Percentiles rank a stretch among this genome's conserved stretches.
Conservation (phyloP, 2,888 invertebrate species). For the Quadroppia sp. region DNA sequence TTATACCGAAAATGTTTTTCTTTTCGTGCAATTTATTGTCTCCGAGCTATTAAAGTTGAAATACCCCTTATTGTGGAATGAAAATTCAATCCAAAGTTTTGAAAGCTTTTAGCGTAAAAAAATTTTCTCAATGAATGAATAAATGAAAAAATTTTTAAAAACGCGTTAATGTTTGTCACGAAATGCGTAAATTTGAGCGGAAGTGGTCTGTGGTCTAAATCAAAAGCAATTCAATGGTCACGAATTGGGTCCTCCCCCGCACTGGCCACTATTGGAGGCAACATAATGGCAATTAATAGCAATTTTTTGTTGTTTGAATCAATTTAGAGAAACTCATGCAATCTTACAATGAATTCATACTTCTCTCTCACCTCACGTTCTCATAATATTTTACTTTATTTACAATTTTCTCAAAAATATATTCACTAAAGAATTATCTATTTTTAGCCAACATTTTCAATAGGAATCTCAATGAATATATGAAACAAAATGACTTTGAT, state of each 20-base stretch:
- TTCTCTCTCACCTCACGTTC: constrained; percentile 16
- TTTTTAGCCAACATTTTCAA: no score
- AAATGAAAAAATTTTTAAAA: background rate
- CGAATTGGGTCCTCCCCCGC: constrained; percentile 30
- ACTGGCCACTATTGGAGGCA: background rate
- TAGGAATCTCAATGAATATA: background rate
- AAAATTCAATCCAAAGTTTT: background rate
- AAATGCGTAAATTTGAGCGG: constrained; percentile 21
- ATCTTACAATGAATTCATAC: background rate
- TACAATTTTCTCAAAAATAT: background rate
- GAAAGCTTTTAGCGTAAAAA: constrained; percentile 24
- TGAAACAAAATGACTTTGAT: background rate
- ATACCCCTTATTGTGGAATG: constrained; percentile 19
- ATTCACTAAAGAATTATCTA: background rate
- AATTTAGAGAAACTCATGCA: constrained; percentile 39
- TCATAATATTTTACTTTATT: background rate
- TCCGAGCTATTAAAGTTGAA: background rate
- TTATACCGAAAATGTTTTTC: background rate
- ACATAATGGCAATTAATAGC: constrained; percentile 18
- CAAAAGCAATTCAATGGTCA: constrained; percentile 17
- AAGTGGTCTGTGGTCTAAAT: constrained; percentile 18
- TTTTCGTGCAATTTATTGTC: background rate
- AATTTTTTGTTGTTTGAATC: constrained; percentile 4
- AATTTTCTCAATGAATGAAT: constrained; percentile 23
- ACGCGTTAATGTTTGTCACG: constrained; percentile 33